Percentiles rank a stretch among this genome's conserved stretches.
Conservation (phyloP, 2,113 vertebrate species). For the Urocolius indicus region DNA sequence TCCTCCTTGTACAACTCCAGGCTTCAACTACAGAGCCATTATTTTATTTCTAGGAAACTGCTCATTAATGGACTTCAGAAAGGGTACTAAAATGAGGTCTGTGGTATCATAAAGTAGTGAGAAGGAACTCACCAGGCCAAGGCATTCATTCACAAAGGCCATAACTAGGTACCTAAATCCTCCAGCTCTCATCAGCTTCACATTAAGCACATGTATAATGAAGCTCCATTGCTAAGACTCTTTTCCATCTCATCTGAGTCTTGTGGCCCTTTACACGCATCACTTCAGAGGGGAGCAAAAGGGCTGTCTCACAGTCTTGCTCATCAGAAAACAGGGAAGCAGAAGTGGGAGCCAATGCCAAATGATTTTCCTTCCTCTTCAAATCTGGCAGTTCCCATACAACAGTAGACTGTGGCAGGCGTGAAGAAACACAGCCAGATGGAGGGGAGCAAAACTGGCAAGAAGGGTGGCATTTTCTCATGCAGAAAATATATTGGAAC, state of each 20-base stretch:
- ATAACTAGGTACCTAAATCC: neutral
- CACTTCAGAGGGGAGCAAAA: neutral
- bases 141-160: neutral
- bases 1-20: neutral
- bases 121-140: neutral
- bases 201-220: neutral
- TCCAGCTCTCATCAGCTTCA: neutral
- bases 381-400: neutral
- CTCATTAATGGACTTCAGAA: neutral
- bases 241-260: neutral
- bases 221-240: neutral
- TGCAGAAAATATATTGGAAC: slow-evolving; percentile 33
- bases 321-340: neutral
- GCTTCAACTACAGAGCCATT: neutral
- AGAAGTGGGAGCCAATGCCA: neutral
- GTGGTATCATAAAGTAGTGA: neutral
- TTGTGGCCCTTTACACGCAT: rapidly evolving
- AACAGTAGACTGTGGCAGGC: neutral
- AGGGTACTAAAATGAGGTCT: neutral
- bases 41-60: neutral
- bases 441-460: slow-evolving; percentile 48
- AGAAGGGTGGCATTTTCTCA: neutral
- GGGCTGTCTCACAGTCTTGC: neutral
- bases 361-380: neutral
- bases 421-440: neutral